Conservation (phyloP, 2,797 vertebrate species). For the Enteromius unitaeniatus region DNA sequence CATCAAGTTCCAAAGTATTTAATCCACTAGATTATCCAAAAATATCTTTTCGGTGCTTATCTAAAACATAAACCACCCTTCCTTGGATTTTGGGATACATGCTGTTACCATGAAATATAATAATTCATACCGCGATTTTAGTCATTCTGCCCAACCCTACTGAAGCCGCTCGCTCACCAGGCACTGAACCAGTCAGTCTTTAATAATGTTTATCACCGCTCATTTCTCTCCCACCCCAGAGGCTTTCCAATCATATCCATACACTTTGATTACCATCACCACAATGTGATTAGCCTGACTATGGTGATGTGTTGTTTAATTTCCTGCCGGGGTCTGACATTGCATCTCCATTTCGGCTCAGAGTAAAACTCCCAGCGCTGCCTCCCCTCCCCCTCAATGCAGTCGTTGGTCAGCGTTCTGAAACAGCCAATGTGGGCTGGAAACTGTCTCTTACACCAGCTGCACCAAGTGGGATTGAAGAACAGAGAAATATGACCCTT, state of each 20-base stretch:
- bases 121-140: not conserved
- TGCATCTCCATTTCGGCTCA: conserved; percentile 44
- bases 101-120: not conserved
- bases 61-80: not conserved
- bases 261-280: conserved; percentile 53
- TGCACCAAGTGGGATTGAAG: conserved; percentile 41
- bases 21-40: not conserved
- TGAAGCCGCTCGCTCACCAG: conserved; percentile 4
- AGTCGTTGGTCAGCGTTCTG: conserved; percentile 36
- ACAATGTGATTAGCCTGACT: conserved; percentile 49
- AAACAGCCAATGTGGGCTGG: conserved; percentile 42
- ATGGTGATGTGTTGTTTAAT: conserved; percentile 53
- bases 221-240: conserved; percentile 36
- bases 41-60: not conserved
- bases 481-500: conserved; percentile 38
- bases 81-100: not conserved
- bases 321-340: conserved; percentile 51
- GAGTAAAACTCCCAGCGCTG: conserved; percentile 29
- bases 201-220: conserved; percentile 36
- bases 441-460: conserved; percentile 49
- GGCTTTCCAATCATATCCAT: conserved; percentile 44
- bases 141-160: not conserved
- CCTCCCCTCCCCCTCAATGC: conserved; percentile 43
- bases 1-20: not conserved
- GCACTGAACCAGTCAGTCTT: conserved; percentile 37